Percentiles rank a stretch among this genome's conserved stretches.
Conservation (phyloP, 2,113 vertebrate species). For the Otolemur garnettii region DNA sequence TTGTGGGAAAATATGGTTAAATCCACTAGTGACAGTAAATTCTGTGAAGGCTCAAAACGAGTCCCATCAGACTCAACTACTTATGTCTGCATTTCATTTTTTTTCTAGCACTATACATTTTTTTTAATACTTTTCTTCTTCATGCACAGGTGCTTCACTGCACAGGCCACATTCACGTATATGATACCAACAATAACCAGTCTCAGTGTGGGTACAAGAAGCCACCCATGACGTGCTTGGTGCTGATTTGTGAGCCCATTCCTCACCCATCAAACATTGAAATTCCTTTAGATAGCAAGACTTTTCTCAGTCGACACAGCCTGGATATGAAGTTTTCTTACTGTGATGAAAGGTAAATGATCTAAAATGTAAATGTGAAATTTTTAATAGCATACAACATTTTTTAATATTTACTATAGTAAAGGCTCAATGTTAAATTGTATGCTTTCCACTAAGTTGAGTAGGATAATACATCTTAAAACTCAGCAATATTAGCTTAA, state of each 20-base stretch:
- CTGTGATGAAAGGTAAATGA: constrained; percentile 96
- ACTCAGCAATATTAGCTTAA: constrained; percentile 15
- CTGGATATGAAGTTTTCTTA: constrained; percentile 99
- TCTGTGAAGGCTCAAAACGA: constrained; percentile 44
- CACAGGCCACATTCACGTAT: constrained; percentile 94
- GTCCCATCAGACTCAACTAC: neutral
- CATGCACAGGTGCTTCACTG: constrained; percentile 94
- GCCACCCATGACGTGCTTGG: constrained; percentile 93
- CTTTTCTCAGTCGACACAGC: constrained; percentile 98
- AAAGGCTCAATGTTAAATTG: neutral
- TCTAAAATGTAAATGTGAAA: constrained; percentile 49
- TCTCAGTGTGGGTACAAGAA: constrained; percentile 91
- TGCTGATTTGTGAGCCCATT: constrained; percentile 98
- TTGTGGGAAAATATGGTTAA: neutral
- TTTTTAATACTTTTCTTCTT: neutral
- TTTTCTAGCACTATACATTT: neutral
- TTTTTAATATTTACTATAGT: constrained; percentile 7
- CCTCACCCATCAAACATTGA: constrained; percentile 99
- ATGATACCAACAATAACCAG: constrained; percentile 88
- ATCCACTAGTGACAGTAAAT: constrained; percentile 29
- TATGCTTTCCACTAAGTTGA: neutral
- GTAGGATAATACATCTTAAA: neutral
- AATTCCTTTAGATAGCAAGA: constrained; percentile 98
- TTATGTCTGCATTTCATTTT: constrained; percentile 39
- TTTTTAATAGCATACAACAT: neutral